Percentiles rank a stretch among this genome's conserved stretches.
These are phyloP conservation scores for Enteromius argenteus DNA, from an alignment of 2,797 vertebrate genomes.

Conservation along the genomic window DNA sequence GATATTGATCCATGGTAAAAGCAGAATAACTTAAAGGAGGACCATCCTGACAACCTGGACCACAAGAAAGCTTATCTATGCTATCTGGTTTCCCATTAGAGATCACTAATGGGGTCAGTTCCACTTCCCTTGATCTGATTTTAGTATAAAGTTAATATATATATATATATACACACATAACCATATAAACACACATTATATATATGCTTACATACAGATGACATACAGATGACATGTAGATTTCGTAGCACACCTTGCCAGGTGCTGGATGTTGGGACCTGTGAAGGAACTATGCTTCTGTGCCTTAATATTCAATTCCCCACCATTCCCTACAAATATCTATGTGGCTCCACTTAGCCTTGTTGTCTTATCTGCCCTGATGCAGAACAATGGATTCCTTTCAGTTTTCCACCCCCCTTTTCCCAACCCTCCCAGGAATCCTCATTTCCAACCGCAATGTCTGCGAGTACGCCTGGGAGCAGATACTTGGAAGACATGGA, in stretches of 20 bases:
- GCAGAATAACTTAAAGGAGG: conserved; percentile 27
- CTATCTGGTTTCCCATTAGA: conserved; percentile 43
- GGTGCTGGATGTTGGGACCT: neutral
- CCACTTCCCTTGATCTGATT: neutral
- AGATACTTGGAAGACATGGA: conserved; percentile 60
- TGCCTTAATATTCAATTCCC: conserved; percentile 13
- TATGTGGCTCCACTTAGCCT: conserved; percentile 58
- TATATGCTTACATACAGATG: neutral
- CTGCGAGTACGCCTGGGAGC: conserved; percentile 59
- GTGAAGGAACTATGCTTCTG: neutral
- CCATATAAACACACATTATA: too few species aligned
- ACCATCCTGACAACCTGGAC: conserved; percentile 22
- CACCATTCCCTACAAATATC: conserved; percentile 37
- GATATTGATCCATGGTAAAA: conserved; percentile 39
- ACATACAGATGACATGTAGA: too few species aligned
- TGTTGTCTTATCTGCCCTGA: conserved; percentile 60
- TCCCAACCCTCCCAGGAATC: conserved; percentile 54
- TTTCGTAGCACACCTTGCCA: neutral
- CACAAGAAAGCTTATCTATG: conserved; percentile 28
- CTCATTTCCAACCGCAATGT: conserved; percentile 61
- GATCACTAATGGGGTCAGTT: conserved; percentile 25
- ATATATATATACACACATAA: too few species aligned
- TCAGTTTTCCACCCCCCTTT: conserved; percentile 51
- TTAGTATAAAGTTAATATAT: neutral
- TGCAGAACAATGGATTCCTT: conserved; percentile 64